These are phyloP conservation scores for Apostichopus japonicus DNA, from an alignment of 35 echinoderm and acorn worm genomes.

Conservation along the genomic window DNA sequence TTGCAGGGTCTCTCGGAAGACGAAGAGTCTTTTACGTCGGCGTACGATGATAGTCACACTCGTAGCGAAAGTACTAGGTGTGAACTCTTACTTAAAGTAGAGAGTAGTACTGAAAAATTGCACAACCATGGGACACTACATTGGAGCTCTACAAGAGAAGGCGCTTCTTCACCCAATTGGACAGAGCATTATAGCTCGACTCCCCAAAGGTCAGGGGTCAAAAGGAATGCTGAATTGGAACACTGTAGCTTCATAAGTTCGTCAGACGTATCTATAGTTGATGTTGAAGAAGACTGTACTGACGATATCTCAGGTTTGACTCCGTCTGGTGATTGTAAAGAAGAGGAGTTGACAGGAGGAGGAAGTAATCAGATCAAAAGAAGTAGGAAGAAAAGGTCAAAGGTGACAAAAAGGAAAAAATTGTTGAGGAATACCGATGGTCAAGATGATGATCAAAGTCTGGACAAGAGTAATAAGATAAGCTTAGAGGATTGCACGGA, in stretches of 20 bases:
- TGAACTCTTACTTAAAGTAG: background rate
- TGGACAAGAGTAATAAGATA: background rate
- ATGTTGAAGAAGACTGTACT: background rate
- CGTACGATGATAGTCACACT: too few relatives aligned
- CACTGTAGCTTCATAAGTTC: background rate
- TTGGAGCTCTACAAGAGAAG: background rate
- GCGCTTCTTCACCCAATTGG: background rate
- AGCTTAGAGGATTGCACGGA: background rate
- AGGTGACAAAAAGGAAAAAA: background rate
- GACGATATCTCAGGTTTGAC: too few relatives aligned
- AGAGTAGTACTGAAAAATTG: background rate
- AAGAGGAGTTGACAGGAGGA: background rate
- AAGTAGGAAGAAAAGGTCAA: background rate
- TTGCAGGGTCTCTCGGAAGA: background rate
- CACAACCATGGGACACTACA: background rate
- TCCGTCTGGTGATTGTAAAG: background rate
- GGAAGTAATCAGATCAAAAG: background rate
- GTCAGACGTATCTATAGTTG: background rate
- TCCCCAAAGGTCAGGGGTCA: background rate
- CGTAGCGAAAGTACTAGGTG: background rate
- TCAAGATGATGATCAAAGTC: background rate
- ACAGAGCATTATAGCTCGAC: background rate
- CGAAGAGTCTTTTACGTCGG: background rate
- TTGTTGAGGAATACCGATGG: background rate
- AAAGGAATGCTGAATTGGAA: background rate